Conservation (phyloP, 2,797 vertebrate genomes). For the Schizopygopsis pylzovi region DNA sequence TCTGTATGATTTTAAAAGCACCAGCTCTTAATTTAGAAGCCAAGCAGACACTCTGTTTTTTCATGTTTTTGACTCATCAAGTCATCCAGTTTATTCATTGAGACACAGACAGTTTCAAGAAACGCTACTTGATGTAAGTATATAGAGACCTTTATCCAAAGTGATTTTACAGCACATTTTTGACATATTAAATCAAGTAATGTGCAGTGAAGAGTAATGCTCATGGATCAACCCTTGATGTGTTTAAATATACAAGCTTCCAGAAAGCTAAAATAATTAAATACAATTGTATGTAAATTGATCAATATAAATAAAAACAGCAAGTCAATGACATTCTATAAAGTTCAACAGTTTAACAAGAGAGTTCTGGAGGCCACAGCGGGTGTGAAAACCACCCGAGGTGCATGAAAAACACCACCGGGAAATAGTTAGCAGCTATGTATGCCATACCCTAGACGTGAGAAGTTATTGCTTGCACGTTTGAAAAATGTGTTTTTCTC, state of each 20-base stretch:
- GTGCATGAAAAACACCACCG: not conserved
- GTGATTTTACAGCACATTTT: not conserved
- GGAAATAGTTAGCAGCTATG: not conserved
- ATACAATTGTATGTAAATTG: not conserved
- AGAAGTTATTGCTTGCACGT: conserved; percentile 13
- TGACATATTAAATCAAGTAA: not conserved
- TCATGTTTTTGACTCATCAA: conserved; percentile 22
- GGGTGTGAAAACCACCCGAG: conserved; percentile 31
- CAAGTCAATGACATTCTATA: not conserved
- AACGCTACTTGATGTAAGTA: not conserved
- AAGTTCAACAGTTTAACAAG: not conserved
- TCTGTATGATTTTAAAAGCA: not conserved
- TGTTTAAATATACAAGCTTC: not conserved
- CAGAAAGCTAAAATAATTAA: not conserved
- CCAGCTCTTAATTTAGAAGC: not conserved
- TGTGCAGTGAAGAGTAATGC: not conserved
- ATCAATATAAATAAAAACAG: not conserved
- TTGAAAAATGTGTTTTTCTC: not conserved
- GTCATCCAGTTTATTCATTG: not conserved
- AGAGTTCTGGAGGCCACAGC: not conserved
- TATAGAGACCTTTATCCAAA: not conserved
- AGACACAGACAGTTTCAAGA: not conserved
- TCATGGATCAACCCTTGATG: not conserved
- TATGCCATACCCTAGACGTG: not conserved
- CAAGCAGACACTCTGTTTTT: conserved; percentile 2